Evolutionary conservation across 2,797 vertebrate genomes (phyloP), one percentile per base, ranked within the genome.

Genomic region (Micromesistius poutassou): DNA sequence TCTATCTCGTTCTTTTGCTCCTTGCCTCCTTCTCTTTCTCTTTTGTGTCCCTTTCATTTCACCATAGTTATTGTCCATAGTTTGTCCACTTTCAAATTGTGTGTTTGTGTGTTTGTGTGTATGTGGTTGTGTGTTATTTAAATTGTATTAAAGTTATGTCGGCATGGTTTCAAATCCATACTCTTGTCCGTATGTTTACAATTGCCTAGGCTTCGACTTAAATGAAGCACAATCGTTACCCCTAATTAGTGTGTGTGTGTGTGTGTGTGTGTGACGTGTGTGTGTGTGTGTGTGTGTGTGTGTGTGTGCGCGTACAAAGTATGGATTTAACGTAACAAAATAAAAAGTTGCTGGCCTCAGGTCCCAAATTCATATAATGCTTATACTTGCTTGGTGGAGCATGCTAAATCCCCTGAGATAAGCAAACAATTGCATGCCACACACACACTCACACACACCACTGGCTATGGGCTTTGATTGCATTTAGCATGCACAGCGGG

Each of bases 401-500:
- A 36, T 78, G 84, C 79, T 81, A 84, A 87, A 86, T 82, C 77
- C 82, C 73, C 76, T 66, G 79, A 81, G 82, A 83, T 85, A 31
- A 30, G 55, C 19, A 33, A 89, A 89, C 88, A 89, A 87, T 71
- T 77, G 79, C 73, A 83, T 77, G 82, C 30, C 70, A 22, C 70
- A 71, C 31, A 71, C 68, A 71, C 3, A 82, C 78, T 36, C 78
- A 80, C 73, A 86, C 74, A 78, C 86, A 86, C 85, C 86, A 78
- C 87, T 86, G 82, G 80, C 85, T 87, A 70, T 76, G 78, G 78
- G 84, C 81, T 79, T 82, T 87, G 82, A 77, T 78, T 74, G 73
- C 73, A 46, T 28, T 30, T 46, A 30, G 25, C 38, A 40, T 76
- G 79, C 87, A 77, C 87, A 76, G 85, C 79, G 40, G 84, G 82